Conservation (phyloP, 2,888 invertebrate genomes). For the Cabera pusaria region DNA sequence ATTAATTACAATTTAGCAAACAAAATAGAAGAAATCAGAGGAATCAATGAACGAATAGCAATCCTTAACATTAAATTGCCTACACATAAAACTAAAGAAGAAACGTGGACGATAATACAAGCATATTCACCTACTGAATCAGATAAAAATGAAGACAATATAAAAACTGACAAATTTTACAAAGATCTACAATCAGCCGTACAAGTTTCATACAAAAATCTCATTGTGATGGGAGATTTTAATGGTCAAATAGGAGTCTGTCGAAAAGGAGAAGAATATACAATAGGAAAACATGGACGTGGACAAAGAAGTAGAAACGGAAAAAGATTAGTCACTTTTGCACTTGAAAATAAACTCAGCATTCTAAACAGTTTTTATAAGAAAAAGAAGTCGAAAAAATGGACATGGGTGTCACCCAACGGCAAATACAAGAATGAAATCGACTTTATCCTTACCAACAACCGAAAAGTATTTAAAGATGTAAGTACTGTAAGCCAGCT, state of each 20-base stretch:
- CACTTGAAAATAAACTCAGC: constrained; percentile 1
- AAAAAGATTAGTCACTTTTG: constrained; percentile 1
- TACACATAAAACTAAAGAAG: constrained; percentile 2
- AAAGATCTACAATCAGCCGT: not conserved
- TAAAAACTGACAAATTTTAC: constrained; percentile 6
- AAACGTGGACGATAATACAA: not conserved
- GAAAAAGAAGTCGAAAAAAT: not conserved
- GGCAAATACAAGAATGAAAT: constrained; percentile 7
- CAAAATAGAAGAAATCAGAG: constrained; percentile 3
- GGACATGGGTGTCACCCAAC: constrained; percentile 3
- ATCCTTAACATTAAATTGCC: constrained; percentile 7
- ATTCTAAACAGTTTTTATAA: constrained; percentile 1
- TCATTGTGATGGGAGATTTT: constrained; percentile 1
- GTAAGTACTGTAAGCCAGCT: not conserved
- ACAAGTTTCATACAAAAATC: not conserved
- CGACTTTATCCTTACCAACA: constrained; percentile 2
- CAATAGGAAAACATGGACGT: constrained; percentile 1
- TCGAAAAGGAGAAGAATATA: constrained; percentile 1
- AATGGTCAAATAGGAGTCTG: constrained; percentile 1
- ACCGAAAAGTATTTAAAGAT: not conserved
- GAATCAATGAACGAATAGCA: constrained; percentile 14
- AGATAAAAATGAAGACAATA: constrained; percentile 1
- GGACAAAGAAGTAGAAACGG: constrained; percentile 1
- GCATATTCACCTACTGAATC: constrained; percentile 1
- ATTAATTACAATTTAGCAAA: constrained; percentile 12